Base-by-base conservation (phyloP, 1,140 invertebrate genomes). In the Microvelia longipes region DNA sequence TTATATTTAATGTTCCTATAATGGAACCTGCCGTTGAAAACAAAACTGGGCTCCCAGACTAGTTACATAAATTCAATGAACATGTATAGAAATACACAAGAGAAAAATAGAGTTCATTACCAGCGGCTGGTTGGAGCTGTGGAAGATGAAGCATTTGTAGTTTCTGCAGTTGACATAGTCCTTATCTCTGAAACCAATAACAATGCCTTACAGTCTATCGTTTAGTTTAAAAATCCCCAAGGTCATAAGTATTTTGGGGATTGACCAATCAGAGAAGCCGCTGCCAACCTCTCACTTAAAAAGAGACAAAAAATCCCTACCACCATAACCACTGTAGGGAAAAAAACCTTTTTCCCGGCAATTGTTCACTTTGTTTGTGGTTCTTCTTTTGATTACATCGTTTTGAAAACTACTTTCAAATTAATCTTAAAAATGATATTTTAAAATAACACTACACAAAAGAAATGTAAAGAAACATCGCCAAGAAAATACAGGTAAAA, bases 91-190 rank as follows among this genome's bases (percentile, higher is more conserved):
- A 26, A 64, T 24, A 26, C 62, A 64, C 5, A 64, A 5, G 15
- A 64, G 2, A 24, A 64, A 25, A 64, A 50, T 19, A 50, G 19
- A 19, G 5, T 11, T 50, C 5, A 50, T 73, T 71, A 73, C 72
- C 67, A 68, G 63, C 28, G 68, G 30, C 28, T 63, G 62, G 66
- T 69, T 69, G 15, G 29, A 24, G 15, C 67, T 62, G 60, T 69
- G 68, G 29, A 73, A 73, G 27, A 73, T 68, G 29, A 71, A 69
- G 29, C 72, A 73, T 1, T 68, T 69, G 61, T 35, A 64, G 35
- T 62, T 64, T 50, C 69, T 68, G 67, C 63, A 71, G 30, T 68
- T 63, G 60, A 61, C 25, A 35, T 62, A 69, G 25, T 61, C 61
- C 35, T 69, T 29, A 29, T 69, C 68, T 28, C 68, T 69, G 68